These are phyloP conservation scores for Turdus rufiventris DNA, from an alignment of 2,113 vertebrate genomes.

Conservation along the genomic window DNA sequence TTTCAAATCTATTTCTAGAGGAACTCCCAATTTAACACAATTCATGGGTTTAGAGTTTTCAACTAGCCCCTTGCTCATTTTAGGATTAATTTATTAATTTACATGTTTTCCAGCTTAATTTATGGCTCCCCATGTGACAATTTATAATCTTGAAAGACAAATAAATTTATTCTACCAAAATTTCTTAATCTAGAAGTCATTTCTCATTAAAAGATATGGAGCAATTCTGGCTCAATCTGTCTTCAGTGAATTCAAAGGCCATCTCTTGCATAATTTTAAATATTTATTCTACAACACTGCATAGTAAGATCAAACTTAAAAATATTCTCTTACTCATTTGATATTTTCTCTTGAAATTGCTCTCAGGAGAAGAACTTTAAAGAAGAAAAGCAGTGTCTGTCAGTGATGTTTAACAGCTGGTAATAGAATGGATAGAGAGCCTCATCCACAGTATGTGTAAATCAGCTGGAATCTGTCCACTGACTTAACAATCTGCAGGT, in stretches of 20 bases:
- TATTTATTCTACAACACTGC: background rate
- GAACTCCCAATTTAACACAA: background rate
- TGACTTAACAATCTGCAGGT: background rate
- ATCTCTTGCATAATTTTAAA: background rate
- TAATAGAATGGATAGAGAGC: background rate
- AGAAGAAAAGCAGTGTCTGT: background rate
- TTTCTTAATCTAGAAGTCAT: background rate
- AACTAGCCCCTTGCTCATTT: background rate
- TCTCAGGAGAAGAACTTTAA: background rate
- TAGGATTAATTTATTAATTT: background rate
- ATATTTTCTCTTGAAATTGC: background rate
- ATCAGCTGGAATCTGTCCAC: background rate
- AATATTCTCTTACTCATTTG: background rate
- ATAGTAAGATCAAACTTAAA: background rate
- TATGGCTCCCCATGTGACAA: background rate
- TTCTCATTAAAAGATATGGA: background rate
- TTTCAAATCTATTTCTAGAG: background rate
- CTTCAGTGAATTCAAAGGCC: background rate
- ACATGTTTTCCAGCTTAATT: background rate
- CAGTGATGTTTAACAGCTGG: background rate
- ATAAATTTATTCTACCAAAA: background rate
- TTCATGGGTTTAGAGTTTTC: background rate
- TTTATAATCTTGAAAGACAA: background rate
- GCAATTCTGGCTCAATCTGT: background rate
- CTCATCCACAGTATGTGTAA: background rate